A percentile compares a stretch with the other conserved stretches of the same genome.
Conservation (phyloP, 2,888 invertebrate species). For the Polydrusus cervinus region DNA sequence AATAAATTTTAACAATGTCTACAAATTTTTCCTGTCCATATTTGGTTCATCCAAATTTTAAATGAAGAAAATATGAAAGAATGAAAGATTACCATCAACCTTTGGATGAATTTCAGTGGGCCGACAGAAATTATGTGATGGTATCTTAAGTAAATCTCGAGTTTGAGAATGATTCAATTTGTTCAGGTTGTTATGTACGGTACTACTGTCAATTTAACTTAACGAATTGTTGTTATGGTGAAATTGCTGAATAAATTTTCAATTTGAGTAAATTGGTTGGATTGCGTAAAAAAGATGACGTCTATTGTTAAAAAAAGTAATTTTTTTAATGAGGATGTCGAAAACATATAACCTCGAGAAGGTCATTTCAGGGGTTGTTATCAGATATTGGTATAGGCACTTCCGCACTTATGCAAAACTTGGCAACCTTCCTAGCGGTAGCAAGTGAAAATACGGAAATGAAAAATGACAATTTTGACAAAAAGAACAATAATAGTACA, state of each 20-base stretch:
- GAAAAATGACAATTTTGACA: too few relatives aligned
- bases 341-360: neutral
- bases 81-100: conserved; percentile 36
- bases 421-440: too few relatives aligned
- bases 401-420: too few relatives aligned
- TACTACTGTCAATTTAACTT: conserved; percentile 31
- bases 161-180: conserved; percentile 63
- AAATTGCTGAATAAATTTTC: conserved; percentile 37
- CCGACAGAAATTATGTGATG: conserved; percentile 45
- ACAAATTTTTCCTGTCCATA: conserved; percentile 22
- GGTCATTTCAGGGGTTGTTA: too few relatives aligned
- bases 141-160: conserved; percentile 46
- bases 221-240: conserved; percentile 33
- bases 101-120: conserved; percentile 45
- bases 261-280: conserved; percentile 22
- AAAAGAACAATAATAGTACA: too few relatives aligned
- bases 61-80: conserved; percentile 37
- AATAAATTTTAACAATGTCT: conserved; percentile 17
- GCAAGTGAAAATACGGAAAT: too few relatives aligned
- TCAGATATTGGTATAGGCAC: too few relatives aligned
- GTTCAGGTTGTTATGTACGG: conserved; percentile 68
- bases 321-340: neutral
- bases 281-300: neutral
- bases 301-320: neutral
- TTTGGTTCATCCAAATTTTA: conserved; percentile 34